Conservation (phyloP, 1,140 invertebrate species). For the Drosophila micromelanica region DNA sequence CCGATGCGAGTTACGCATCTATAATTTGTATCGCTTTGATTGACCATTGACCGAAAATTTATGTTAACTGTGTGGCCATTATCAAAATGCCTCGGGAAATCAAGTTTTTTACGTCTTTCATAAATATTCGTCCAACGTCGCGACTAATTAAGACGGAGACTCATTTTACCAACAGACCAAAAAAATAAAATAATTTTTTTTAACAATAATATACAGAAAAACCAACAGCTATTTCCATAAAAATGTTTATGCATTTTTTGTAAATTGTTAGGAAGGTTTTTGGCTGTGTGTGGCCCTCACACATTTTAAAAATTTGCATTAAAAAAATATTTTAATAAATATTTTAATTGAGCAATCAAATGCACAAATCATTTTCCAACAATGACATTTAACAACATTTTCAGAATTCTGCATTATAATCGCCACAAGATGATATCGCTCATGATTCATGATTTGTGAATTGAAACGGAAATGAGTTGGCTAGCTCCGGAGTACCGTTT, state of each 20-base stretch:
- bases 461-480: slow-evolving; percentile 70
- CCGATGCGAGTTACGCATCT: slow-evolving; percentile 9
- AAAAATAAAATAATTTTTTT: slow-evolving; percentile 8
- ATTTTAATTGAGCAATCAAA: slow-evolving; percentile 26
- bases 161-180: slow-evolving; percentile 6
- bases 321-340: too few species aligned
- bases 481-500: slow-evolving; percentile 47
- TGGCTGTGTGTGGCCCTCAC: slow-evolving; percentile 38
- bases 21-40: slow-evolving; percentile 33
- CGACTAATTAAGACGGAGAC: slow-evolving; percentile 57
- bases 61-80: slow-evolving; percentile 37
- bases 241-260: slow-evolving; percentile 61
- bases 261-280: slow-evolving; percentile 61
- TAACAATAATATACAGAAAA: neutral
- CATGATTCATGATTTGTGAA: neutral
- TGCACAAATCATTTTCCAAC: slow-evolving; percentile 37
- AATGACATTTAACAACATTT: slow-evolving; percentile 20
- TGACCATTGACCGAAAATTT: slow-evolving; percentile 17
- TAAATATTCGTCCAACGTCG: slow-evolving; percentile 43
- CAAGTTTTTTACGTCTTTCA: slow-evolving; percentile 53
- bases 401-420: slow-evolving; percentile 65
- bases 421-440: slow-evolving; percentile 32
- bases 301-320: slow-evolving; percentile 53
- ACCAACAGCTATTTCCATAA: slow-evolving; percentile 20
- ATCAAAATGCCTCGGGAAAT: slow-evolving; percentile 4